Percentiles rank a stretch among this genome's conserved stretches.
phyloP scores from a whole-genome alignment of 2,113 vertebrate genomes.

The Coturnix japonica region DNA sequence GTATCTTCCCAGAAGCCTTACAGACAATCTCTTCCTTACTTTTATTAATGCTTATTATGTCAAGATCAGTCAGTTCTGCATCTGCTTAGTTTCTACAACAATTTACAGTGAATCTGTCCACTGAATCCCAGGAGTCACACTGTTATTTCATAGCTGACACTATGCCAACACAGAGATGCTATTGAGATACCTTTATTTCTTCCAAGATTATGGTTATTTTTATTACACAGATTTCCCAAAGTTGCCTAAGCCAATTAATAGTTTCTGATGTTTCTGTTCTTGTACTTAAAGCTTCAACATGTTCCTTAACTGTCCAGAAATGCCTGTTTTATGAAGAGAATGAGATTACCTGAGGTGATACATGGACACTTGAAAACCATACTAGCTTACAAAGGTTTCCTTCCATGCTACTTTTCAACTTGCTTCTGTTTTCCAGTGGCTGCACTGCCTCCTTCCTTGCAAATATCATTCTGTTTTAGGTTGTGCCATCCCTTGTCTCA shows the following conservation, averaged over 20 bases:
- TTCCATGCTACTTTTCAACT: neutral
- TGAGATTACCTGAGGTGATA: neutral
- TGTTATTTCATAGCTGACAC: neutral
- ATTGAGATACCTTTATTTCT: slow-evolving; percentile 9
- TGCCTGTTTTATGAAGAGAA: neutral
- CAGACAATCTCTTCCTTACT: neutral
- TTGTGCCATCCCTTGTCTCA: neutral
- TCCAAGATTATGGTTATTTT: slow-evolving; percentile 22
- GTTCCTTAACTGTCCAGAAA: neutral
- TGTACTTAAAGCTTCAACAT: neutral
- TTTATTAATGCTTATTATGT: slow-evolving; percentile 36
- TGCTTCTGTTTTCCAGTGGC: neutral
- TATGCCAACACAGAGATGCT: neutral
- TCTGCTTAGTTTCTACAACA: slow-evolving; percentile 41
- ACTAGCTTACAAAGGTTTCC: neutral
- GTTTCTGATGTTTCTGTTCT: neutral
- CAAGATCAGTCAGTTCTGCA: neutral
- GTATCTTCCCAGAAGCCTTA: neutral
- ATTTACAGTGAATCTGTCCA: neutral
- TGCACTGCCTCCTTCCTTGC: neutral
- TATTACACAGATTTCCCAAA: slow-evolving; percentile 7
- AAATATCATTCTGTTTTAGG: neutral
- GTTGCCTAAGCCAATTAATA: neutral
- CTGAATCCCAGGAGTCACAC: neutral
- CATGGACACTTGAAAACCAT: neutral